These are phyloP conservation scores for Montipora cactus DNA, from an alignment of 64 coral and sea anemone species.

Conservation along the genomic window DNA sequence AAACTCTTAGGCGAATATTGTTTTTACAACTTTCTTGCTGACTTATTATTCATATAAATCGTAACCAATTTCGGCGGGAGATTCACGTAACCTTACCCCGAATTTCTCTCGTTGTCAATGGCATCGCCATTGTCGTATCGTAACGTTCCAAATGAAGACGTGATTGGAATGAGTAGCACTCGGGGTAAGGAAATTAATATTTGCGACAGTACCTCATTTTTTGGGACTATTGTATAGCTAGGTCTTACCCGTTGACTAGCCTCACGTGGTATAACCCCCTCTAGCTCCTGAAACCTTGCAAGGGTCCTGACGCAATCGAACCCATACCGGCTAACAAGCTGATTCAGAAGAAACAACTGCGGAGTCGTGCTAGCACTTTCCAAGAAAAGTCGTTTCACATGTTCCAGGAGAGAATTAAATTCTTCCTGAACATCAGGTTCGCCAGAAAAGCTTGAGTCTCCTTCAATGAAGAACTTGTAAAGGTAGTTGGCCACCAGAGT, in stretches of 20 bases:
- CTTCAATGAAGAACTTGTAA: constrained; percentile 29
- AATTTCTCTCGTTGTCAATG: too few species aligned
- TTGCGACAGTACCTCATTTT: too few species aligned
- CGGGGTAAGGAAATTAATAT: too few species aligned
- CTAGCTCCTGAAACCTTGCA: background rate
- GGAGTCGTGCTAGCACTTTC: background rate
- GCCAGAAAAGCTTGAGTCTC: background rate
- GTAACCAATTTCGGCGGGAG: too few species aligned
- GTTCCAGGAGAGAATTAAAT: background rate
- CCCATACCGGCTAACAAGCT: constrained; percentile 56
- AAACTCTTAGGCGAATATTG: too few species aligned
- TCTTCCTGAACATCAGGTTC: background rate
- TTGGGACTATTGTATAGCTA: too few species aligned
- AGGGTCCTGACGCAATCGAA: constrained; percentile 28
- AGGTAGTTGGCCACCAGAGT: constrained; percentile 20
- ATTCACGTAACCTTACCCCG: too few species aligned
- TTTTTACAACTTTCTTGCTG: too few species aligned
- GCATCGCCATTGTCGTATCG: too few species aligned
- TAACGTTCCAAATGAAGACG: too few species aligned
- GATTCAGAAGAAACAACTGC: constrained; percentile 34
- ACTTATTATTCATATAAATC: too few species aligned
- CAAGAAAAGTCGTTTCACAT: background rate
- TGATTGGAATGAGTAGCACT: too few species aligned
- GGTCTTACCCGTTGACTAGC: background rate
- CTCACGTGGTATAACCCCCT: constrained; percentile 54